These are phyloP conservation scores for Atethmia centrago DNA, from an alignment of 2,888 invertebrate genomes.

Conservation along the genomic window DNA sequence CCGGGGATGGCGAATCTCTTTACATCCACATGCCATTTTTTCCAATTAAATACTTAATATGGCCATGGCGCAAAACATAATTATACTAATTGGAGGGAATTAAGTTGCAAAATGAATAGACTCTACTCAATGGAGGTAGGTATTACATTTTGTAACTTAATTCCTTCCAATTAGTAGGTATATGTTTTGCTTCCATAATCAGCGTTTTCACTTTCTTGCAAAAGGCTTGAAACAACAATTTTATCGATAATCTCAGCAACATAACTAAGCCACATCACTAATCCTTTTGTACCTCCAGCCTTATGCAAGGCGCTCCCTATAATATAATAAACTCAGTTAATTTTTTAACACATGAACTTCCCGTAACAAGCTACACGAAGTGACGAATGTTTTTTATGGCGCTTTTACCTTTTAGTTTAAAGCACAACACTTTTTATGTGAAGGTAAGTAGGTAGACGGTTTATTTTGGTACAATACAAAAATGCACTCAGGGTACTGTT, in stretches of 20 bases:
- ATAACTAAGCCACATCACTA: conserved; percentile 14
- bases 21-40: too few relatives aligned
- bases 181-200: background rate
- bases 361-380: background rate
- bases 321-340: conserved; percentile 68
- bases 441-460: background rate
- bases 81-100: too few relatives aligned
- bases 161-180: background rate
- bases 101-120: too few relatives aligned
- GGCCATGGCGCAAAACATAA: too few relatives aligned
- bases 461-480: too few relatives aligned
- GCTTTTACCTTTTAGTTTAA: background rate
- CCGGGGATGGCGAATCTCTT: too few relatives aligned
- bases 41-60: too few relatives aligned
- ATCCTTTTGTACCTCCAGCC: conserved; percentile 37
- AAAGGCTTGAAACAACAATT: background rate
- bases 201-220: background rate
- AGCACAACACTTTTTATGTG: background rate
- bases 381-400: conserved; percentile 3
- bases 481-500: too few relatives aligned
- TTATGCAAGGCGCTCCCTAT: conserved; percentile 56
- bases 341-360: conserved; percentile 72
- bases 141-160: background rate
- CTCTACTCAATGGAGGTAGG: too few relatives aligned
- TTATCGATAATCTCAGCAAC: conserved; percentile 8